Conservation (phyloP, 2,888 invertebrate species). For the Orthosia gothica region DNA sequence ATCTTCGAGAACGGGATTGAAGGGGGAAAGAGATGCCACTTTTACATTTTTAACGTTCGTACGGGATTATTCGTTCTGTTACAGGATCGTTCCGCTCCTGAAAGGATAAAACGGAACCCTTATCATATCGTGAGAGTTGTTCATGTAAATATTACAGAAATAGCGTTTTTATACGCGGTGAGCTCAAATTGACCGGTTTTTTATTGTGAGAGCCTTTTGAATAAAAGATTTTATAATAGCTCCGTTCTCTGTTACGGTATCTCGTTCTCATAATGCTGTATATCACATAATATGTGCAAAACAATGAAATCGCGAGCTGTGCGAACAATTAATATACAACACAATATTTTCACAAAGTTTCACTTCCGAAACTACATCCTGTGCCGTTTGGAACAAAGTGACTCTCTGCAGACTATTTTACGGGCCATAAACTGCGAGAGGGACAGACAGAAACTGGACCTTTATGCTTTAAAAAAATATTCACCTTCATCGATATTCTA, state of each 20-base stretch:
- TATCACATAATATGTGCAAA: slow-evolving; percentile 73
- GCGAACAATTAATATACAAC: slow-evolving; percentile 84
- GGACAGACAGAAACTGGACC: slow-evolving; percentile 73
- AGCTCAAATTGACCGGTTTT: slow-evolving; percentile 69
- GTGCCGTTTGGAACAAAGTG: slow-evolving; percentile 82
- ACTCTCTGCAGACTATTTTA: slow-evolving; percentile 83
- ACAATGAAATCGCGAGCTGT: slow-evolving; percentile 76
- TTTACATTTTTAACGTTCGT: slow-evolving; percentile 79
- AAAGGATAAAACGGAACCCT: slow-evolving; percentile 71
- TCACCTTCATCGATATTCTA: slow-evolving; percentile 73
- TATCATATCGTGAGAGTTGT: slow-evolving; percentile 64
- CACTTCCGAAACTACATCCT: slow-evolving; percentile 81
- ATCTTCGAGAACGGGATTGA: slow-evolving; percentile 82
- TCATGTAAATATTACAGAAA: slow-evolving; percentile 73
- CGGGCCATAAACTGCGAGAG: slow-evolving; percentile 80
- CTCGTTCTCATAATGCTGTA: slow-evolving; percentile 66
- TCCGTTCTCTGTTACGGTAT: slow-evolving; percentile 64
- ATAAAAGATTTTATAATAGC: slow-evolving; percentile 72
- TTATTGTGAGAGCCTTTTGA: slow-evolving; percentile 69
- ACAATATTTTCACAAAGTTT: slow-evolving; percentile 88
- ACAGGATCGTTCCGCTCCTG: slow-evolving; percentile 66
- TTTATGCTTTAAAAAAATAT: slow-evolving; percentile 76
- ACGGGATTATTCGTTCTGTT: slow-evolving; percentile 73
- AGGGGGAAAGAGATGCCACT: slow-evolving; percentile 75
- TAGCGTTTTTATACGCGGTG: slow-evolving; percentile 68